Evolutionary conservation across 2,888 invertebrate genomes (phyloP), one percentile per base, ranked within the genome.

Genomic region (Lasioglossum zephyrum): DNA sequence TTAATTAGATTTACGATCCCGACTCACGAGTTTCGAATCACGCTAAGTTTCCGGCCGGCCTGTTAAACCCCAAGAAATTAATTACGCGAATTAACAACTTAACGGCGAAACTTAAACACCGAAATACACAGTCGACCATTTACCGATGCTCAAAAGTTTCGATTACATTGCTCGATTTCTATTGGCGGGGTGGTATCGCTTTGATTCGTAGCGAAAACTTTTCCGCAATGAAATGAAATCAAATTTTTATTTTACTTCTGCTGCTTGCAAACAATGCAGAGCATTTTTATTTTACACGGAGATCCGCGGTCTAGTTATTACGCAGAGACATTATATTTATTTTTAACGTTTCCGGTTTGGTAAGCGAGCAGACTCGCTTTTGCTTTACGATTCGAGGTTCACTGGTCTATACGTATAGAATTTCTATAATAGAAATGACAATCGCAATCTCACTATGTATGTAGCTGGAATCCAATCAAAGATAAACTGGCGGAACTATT

Each of bases 401-500:
- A 13, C 53, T 26, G 5, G 39, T 31, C 8, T 77, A 53, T 70
- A 31, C 26, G 63, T 63, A 79, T 60, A 69, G 31, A 31, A 31
- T 31, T 31, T 31, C 31, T 31, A 31, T 31, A 2, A 31, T 31
- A 31, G 69, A 26, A 49, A 44, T n/a, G n/a, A 57, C 70, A 81
- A 75, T 80, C 73, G 84, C 47, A 79, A 73, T 74, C 57, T 72
- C 66, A 44, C 78, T 85, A 75, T 36, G 36, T 36, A 77, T 36
- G 36, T 22, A 39, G 63, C 63, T 57, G 79, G 86, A 84, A 87
- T 87, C 77, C 84, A 83, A 89, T 90, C 82, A 84, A 77, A 85
- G 82, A 87, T 90, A 90, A 90, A 80, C 84, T 74, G 73, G 73
- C 74, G 81, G 77, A 88, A 88, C 86, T 85, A 85, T 84, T 76